Evolutionary conservation across 2,888 invertebrate genomes (phyloP).

Genomic region (Agelastica alni): DNA sequence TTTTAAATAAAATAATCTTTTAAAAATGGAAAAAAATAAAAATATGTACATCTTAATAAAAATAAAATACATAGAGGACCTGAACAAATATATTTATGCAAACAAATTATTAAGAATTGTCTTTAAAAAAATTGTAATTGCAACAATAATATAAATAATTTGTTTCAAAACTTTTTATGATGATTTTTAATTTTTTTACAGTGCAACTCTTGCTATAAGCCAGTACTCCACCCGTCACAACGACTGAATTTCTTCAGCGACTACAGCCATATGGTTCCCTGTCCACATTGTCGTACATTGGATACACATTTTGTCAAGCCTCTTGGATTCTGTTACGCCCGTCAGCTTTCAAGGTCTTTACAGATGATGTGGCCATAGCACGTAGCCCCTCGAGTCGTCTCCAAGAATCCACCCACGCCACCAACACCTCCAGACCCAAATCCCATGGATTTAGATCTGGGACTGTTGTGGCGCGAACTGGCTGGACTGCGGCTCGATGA

Average conservation of each 20-base stretch:
- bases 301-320: slow-evolving; percentile 97
- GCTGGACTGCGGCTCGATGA: slow-evolving; percentile 57
- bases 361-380: slow-evolving; percentile 85
- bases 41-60: no score
- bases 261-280: slow-evolving; percentile 89
- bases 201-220: slow-evolving; percentile 92
- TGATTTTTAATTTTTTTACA: slow-evolving; percentile 59
- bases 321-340: slow-evolving; percentile 80
- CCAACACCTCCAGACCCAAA: slow-evolving; percentile 44
- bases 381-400: slow-evolving; percentile 65
- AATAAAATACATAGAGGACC: no score
- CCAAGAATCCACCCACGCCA: slow-evolving; percentile 45
- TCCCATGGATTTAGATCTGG: slow-evolving; percentile 53
- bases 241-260: slow-evolving; percentile 91
- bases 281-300: slow-evolving; percentile 86
- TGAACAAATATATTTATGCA: no score
- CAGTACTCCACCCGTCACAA: slow-evolving; percentile 84
- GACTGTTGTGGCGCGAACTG: slow-evolving; percentile 57
- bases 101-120: no score
- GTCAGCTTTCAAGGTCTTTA: slow-evolving; percentile 62
- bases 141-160: not conserved
- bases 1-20: no score
- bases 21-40: no score
- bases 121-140: no score
- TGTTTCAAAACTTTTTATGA: not conserved